Evolutionary conservation across 92 coral and sea anemone genomes (phyloP).

Genomic region (Palythoa heliodiscus): DNA sequence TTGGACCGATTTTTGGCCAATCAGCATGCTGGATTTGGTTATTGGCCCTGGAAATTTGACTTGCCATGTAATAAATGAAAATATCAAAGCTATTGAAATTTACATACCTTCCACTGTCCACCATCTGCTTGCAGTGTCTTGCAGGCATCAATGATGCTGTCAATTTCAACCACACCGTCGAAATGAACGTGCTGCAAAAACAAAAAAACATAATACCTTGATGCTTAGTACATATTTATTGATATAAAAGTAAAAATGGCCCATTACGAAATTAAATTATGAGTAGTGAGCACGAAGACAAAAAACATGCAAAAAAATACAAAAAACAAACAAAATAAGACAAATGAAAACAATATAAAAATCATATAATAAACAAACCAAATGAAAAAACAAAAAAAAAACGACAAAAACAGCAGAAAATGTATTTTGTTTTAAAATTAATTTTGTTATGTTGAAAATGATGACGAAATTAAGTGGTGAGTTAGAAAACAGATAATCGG

Average conservation of each 20-base stretch:
- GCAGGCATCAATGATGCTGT: constrained; percentile 46
- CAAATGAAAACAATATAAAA: too few species aligned
- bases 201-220: not conserved
- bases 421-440: too few species aligned
- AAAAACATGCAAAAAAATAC: too few species aligned
- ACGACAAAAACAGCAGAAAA: not conserved
- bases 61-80: too few species aligned
- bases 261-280: not conserved
- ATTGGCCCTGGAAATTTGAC: too few species aligned
- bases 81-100: constrained; percentile 1
- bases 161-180: constrained; percentile 70
- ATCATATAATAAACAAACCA: not conserved
- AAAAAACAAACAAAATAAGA: too few species aligned
- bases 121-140: constrained; percentile 13
- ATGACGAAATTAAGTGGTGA: too few species aligned
- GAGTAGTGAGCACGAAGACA: not conserved
- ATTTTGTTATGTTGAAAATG: too few species aligned
- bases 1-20: too few species aligned
- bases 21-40: too few species aligned
- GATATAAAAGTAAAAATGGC: not conserved
- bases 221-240: too few species aligned
- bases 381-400: not conserved
- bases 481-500: too few species aligned
- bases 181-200: constrained; percentile 76
- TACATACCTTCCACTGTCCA: constrained; percentile 73